phyloP scores from a whole-genome alignment of 2,888 invertebrate species.

The Eupeodes latifasciatus region DNA sequence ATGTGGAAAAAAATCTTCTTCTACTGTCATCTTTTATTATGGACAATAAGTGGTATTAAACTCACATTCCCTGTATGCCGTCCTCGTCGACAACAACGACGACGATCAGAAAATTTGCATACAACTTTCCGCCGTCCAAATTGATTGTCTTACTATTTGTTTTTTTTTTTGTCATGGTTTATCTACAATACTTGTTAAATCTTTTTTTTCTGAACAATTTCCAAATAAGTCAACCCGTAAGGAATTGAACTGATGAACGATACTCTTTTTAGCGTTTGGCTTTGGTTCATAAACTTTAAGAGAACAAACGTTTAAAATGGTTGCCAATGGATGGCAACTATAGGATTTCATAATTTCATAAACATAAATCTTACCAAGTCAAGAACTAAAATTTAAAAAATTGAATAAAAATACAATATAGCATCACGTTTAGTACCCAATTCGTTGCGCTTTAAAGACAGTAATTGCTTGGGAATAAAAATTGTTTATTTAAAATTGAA shows the following conservation, averaged over 20 bases:
- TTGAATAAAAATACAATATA: too few relatives aligned
- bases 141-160: constrained; percentile 60
- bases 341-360: background rate
- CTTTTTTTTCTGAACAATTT: constrained; percentile 61
- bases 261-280: constrained; percentile 40
- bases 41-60: constrained; percentile 72
- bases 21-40: constrained; percentile 48
- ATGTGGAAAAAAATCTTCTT: constrained; percentile 51
- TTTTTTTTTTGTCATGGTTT: constrained; percentile 52
- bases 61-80: constrained; percentile 71
- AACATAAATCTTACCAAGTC: too few relatives aligned
- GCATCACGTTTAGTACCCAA: too few relatives aligned
- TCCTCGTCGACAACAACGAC: constrained; percentile 50
- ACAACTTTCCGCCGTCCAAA: constrained; percentile 56
- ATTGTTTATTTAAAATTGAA: too few relatives aligned
- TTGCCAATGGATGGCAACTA: background rate
- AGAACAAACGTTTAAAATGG: constrained; percentile 1
- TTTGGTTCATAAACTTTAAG: constrained; percentile 31
- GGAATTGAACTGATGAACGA: constrained; percentile 61
- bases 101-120: constrained; percentile 69
- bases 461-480: too few relatives aligned
- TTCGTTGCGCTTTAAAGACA: too few relatives aligned
- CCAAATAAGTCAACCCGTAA: constrained; percentile 58
- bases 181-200: constrained; percentile 41
- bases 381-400: too few relatives aligned